Percentiles rank a stretch among this genome's conserved stretches.
Evolutionary conservation across 2,888 invertebrate species (phyloP).

Genomic region (Chorisops tibialis): DNA sequence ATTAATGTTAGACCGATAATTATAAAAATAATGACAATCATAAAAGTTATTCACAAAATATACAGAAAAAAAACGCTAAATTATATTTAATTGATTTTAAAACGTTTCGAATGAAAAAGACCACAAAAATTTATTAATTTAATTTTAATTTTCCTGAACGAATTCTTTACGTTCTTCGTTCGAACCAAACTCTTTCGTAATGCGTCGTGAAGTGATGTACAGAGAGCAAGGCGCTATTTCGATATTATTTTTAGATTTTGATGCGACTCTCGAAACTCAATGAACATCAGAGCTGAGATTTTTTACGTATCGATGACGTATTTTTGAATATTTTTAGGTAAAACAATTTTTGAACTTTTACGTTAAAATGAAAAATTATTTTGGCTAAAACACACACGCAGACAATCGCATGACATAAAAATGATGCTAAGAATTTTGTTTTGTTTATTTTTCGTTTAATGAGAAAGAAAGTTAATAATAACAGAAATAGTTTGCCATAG

Average conservation of each 20-base stretch:
- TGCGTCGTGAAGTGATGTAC: conserved; percentile 23
- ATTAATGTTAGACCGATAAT: conserved; percentile 10
- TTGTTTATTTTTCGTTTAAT: no score
- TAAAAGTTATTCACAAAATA: conserved; percentile 15
- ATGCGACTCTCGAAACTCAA: no score
- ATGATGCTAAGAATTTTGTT: no score
- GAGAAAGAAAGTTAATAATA: no score
- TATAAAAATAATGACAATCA: conserved; percentile 29
- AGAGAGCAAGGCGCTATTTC: neutral
- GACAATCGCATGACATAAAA: no score
- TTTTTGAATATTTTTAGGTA: neutral
- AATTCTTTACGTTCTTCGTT: conserved; percentile 24
- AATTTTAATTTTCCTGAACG: no score
- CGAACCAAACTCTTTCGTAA: conserved; percentile 33
- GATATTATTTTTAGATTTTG: conserved; percentile 20
- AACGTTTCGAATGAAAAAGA: neutral
- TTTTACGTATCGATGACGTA: no score
- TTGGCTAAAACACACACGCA: neutral
- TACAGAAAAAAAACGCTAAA: neutral
- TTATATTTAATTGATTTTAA: conserved; percentile 9
- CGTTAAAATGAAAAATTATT: conserved; percentile 3
- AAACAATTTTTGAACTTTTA: neutral
- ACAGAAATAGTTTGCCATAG: no score
- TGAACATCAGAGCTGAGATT: no score
- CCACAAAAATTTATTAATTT: neutral